Percentiles rank a stretch among this genome's conserved stretches.
Evolutionary conservation across 2,113 vertebrate species (phyloP).

Genomic region (Leucopternis melanops): DNA sequence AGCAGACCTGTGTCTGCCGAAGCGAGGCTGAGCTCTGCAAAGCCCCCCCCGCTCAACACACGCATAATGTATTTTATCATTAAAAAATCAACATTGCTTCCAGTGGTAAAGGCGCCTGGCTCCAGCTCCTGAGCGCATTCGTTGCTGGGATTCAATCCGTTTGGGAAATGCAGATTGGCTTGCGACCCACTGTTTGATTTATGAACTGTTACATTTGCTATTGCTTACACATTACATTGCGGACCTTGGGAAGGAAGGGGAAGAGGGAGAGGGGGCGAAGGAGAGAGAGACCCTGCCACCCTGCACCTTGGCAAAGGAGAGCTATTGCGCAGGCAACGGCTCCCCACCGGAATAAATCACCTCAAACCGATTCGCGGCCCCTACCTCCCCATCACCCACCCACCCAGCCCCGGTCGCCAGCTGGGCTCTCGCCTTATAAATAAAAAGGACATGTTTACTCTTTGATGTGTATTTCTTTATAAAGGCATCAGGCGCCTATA

Average conservation of each 20-base stretch:
- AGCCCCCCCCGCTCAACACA: background rate
- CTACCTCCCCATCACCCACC: background rate
- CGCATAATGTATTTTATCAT: conserved; percentile 28
- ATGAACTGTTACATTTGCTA: conserved; percentile 56
- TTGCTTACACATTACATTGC: conserved; percentile 73
- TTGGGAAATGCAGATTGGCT: conserved; percentile 66
- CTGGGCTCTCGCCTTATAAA: background rate
- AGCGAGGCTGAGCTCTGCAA: background rate
- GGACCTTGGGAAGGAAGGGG: background rate
- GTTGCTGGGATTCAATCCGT: conserved; percentile 64
- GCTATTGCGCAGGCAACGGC: background rate
- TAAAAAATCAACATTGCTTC: conserved; percentile 48
- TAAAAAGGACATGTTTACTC: conserved; percentile 11
- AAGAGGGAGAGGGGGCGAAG: background rate
- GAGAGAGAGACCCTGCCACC: background rate
- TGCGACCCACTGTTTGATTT: conserved; percentile 70
- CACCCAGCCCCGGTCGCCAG: background rate
- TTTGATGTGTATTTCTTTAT: conserved; percentile 41
- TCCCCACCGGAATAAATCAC: background rate
- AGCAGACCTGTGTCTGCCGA: background rate
- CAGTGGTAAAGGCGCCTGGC: conserved; percentile 48
- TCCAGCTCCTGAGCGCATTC: conserved; percentile 45
- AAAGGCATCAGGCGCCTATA: conserved; percentile 61
- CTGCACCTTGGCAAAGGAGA: background rate
- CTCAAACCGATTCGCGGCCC: background rate